A percentile compares a stretch with the other conserved stretches of the same genome.
phyloP scores from a whole-genome alignment of 2,888 invertebrate species.

The Plebejus anna region DNA sequence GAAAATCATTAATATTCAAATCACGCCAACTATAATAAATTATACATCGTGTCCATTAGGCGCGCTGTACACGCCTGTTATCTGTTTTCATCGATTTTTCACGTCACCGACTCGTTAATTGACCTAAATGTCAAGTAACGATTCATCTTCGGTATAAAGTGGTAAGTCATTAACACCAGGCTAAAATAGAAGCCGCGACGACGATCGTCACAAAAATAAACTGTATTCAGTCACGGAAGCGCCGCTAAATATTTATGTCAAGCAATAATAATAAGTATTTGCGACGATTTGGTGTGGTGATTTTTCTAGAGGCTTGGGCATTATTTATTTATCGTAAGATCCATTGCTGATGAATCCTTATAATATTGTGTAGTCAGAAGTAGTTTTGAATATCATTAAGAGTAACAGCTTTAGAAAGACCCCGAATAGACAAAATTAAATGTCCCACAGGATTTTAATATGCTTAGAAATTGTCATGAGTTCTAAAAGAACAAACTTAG shows the following conservation, averaged over 20 bases:
- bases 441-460: too few species aligned
- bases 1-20: background rate
- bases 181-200: conserved; percentile 55
- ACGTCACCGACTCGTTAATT: conserved; percentile 50
- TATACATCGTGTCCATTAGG: background rate
- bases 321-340: too few species aligned
- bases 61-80: conserved; percentile 4
- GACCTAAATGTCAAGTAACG: conserved; percentile 66
- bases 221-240: conserved; percentile 52
- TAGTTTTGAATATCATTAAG: too few species aligned
- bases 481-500: too few species aligned
- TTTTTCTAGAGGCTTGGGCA: background rate
- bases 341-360: too few species aligned
- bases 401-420: too few species aligned
- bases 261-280: background rate
- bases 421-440: too few species aligned
- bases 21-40: background rate
- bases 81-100: conserved; percentile 13
- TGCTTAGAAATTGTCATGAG: too few species aligned
- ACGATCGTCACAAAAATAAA: conserved; percentile 46
- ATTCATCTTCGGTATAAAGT: conserved; percentile 40
- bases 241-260: conserved; percentile 35
- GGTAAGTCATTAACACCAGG: conserved; percentile 65
- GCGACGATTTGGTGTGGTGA: background rate
- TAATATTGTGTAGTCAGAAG: too few species aligned